phyloP scores from a whole-genome alignment of 2,113 vertebrate genomes.

The Monarcha castaneiventris region DNA sequence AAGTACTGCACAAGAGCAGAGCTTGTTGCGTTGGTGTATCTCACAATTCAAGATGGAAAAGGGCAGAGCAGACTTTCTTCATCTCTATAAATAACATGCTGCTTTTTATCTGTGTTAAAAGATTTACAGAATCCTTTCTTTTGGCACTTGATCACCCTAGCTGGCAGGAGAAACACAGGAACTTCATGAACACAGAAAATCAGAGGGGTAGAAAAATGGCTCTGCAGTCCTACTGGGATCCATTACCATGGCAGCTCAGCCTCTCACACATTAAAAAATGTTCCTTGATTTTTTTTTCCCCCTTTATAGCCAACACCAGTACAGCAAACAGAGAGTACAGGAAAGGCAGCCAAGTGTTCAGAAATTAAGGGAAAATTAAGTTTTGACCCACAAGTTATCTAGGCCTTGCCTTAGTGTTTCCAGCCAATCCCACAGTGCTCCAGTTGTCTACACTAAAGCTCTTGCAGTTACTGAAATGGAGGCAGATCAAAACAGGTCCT shows the following conservation, averaged over 20 bases:
- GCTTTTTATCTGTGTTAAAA: slow-evolving; percentile 22
- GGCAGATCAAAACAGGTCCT: not conserved
- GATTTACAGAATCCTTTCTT: slow-evolving; percentile 30
- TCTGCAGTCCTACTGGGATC: not conserved
- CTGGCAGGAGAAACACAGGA: not conserved
- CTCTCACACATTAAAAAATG: not conserved
- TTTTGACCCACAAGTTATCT: not conserved
- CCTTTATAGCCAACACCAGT: not conserved
- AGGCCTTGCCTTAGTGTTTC: not conserved
- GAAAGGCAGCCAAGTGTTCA: not conserved
- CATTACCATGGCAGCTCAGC: not conserved
- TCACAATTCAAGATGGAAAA: slow-evolving; percentile 11
- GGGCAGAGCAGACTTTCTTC: not conserved
- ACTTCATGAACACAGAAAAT: not conserved
- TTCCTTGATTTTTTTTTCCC: not conserved
- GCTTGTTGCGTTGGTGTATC: not conserved
- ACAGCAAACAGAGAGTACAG: not conserved
- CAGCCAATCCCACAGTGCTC: not conserved
- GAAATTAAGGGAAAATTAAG: not conserved
- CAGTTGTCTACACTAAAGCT: not conserved
- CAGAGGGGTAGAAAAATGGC: not conserved
- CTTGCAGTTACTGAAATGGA: not conserved
- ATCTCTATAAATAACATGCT: slow-evolving; percentile 8
- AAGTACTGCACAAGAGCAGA: not conserved
- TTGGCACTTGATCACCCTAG: not conserved